phyloP scores from a whole-genome alignment of 2,888 invertebrate species.

The Aphidoletes aphidimyza region DNA sequence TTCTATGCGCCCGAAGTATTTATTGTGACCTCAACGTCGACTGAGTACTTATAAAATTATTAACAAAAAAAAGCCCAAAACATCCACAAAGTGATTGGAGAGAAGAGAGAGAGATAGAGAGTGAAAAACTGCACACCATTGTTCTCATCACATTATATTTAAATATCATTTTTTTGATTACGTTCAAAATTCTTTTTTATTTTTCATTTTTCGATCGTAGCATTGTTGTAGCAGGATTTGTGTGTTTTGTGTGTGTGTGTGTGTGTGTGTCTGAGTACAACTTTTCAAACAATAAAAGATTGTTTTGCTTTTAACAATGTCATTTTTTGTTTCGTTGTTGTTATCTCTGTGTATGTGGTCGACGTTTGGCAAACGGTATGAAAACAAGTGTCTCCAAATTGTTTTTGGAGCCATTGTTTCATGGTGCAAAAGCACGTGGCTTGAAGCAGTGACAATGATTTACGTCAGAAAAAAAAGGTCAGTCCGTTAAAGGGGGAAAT shows the following conservation, averaged over 20 bases:
- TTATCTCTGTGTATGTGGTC: no score
- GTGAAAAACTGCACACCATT: background rate
- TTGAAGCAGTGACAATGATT: background rate
- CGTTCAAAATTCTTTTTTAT: background rate
- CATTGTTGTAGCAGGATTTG: background rate
- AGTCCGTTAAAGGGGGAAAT: background rate
- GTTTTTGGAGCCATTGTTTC: constrained; percentile 23
- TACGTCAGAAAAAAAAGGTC: background rate
- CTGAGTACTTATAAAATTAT: constrained; percentile 18
- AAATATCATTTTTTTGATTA: constrained; percentile 14
- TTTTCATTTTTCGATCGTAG: background rate
- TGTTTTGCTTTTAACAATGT: constrained; percentile 26
- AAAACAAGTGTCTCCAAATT: constrained; percentile 51
- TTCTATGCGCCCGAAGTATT: background rate
- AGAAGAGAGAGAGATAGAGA: no score
- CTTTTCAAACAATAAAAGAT: constrained; percentile 16
- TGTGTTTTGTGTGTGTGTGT: background rate
- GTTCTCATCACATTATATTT: constrained; percentile 31
- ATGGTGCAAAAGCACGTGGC: background rate
- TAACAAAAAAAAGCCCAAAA: constrained; percentile 1
- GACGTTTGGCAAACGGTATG: background rate
- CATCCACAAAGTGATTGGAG: background rate
- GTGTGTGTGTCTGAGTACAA: background rate
- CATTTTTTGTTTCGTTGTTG: background rate
- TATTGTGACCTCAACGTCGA: constrained; percentile 28